Base-by-base conservation (phyloP, 92 coral and sea anemone genomes). In the Pocillopora grandis region DNA sequence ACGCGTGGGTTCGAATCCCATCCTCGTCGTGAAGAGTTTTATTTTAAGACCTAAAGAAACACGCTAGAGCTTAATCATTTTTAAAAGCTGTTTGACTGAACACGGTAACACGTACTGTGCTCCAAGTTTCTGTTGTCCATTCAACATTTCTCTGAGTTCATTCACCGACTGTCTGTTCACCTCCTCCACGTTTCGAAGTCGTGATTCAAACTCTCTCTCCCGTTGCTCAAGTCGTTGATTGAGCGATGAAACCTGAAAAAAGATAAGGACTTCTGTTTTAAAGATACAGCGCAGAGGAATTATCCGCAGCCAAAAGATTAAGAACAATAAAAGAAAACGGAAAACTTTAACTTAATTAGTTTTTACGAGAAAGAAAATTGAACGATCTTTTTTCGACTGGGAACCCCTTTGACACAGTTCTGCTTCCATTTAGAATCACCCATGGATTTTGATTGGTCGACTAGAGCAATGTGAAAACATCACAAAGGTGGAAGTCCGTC, bases 1-100 rank as follows among this genome's bases (percentile, higher is more conserved):
- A 93, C 96, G 96, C 96, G 96, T 93, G 96, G 94, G 96, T 90
- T 90, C 92, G 92, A 92, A 92, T 87, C 96, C 96, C 94, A 93
- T 93, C 94, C 92, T 90, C 92, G 93, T 92, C 95, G 95, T 1
- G 14, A 0, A 10, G 0, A 52, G 10, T 5, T 0, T 19, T 3
- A 4, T 75, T 18, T 36, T n/a, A 9, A 56, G 35, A 19, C 33
- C 5, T 52, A 56, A 42, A 33, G 48, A 31, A 67, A 1, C 1
- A 67, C 37, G 70, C 36, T 10, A 23, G 19, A 31, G 18, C 72
- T 13, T 11, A 0, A 35, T 17, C 33, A 19, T 68, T 27, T 7
- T 42, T 42, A 42, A 19, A 9, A 12, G 57, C 36, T 31, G 37
- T 10, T 21, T 4, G 18, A 72, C 19, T 9, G 37, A 62, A 16